A percentile compares a stretch with the other conserved stretches of the same genome.
Evolutionary conservation across 2,888 invertebrate genomes (phyloP).

Genomic region (Biston betularia): DNA sequence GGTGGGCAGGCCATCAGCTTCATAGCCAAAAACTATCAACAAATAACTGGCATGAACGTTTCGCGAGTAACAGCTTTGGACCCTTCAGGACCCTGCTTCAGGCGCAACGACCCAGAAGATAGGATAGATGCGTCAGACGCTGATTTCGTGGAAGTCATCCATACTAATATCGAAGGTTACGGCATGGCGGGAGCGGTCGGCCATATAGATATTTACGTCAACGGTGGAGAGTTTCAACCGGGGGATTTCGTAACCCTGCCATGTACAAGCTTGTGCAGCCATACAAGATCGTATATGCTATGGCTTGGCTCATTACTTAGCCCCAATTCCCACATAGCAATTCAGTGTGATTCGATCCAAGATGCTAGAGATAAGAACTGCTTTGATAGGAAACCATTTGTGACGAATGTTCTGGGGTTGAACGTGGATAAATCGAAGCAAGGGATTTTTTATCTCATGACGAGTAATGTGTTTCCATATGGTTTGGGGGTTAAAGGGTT

Average conservation of each 20-base stretch:
- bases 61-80: constrained; percentile 47
- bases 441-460: constrained; percentile 56
- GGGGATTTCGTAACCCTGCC: constrained; percentile 30
- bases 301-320: constrained; percentile 19
- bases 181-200: constrained; percentile 46
- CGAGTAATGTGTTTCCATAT: constrained; percentile 50
- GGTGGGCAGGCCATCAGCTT: constrained; percentile 49
- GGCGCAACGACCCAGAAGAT: constrained; percentile 42
- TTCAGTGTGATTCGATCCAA: constrained; percentile 48
- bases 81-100: constrained; percentile 50
- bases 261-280: constrained; percentile 11
- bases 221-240: constrained; percentile 47
- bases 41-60: constrained; percentile 46
- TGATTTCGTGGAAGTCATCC: constrained; percentile 47
- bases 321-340: constrained; percentile 44
- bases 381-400: constrained; percentile 46
- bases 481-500: constrained; percentile 46
- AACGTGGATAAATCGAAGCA: constrained; percentile 47
- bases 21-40: constrained; percentile 45
- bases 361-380: constrained; percentile 47
- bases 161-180: constrained; percentile 48
- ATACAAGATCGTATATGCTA: neutral
- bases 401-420: constrained; percentile 37
- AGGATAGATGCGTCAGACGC: constrained; percentile 50
- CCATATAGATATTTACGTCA: constrained; percentile 33